Evolutionary conservation across 2,888 invertebrate species (phyloP).

Genomic region (Therioaphis trifolii): DNA sequence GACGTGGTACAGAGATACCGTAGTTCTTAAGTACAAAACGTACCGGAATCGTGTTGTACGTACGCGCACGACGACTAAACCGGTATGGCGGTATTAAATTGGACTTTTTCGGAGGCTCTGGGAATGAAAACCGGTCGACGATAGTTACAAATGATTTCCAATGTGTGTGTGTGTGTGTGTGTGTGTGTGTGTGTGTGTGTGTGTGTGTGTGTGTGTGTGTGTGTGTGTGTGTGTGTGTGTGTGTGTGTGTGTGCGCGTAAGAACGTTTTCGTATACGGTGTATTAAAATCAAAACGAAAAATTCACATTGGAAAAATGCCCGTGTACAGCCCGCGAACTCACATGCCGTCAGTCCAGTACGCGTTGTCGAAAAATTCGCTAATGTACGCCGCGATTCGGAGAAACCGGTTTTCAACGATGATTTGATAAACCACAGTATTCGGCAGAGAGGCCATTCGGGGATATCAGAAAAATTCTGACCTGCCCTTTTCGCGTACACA

Average conservation of each 20-base stretch:
- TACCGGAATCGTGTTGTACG: neutral
- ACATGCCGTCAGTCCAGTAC: neutral
- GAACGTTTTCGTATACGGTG: neutral
- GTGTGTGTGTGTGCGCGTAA: no score
- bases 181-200: neutral
- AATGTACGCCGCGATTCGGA: slow-evolving; percentile 19
- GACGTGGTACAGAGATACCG: neutral
- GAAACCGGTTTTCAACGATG: slow-evolving; percentile 48
- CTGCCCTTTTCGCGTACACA: slow-evolving; percentile 35
- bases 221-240: neutral
- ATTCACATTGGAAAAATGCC: slow-evolving; percentile 18
- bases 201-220: neutral
- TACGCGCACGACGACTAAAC: slow-evolving; percentile 9
- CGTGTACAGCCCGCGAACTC: no score
- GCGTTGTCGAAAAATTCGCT: slow-evolving; percentile 27
- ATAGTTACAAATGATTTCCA: neutral
- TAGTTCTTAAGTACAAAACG: neutral
- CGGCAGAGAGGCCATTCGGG: slow-evolving; percentile 22
- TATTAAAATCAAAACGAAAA: neutral
- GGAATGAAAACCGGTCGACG: slow-evolving; percentile 39
- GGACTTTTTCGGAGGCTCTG: neutral
- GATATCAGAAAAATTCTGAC: slow-evolving; percentile 37
- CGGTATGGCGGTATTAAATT: slow-evolving; percentile 24
- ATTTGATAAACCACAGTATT: slow-evolving; percentile 34
- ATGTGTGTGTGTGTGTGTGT: neutral